Evolutionary conservation across 1,140 invertebrate genomes (phyloP).

Genomic region (Tetramorium simillimum): DNA sequence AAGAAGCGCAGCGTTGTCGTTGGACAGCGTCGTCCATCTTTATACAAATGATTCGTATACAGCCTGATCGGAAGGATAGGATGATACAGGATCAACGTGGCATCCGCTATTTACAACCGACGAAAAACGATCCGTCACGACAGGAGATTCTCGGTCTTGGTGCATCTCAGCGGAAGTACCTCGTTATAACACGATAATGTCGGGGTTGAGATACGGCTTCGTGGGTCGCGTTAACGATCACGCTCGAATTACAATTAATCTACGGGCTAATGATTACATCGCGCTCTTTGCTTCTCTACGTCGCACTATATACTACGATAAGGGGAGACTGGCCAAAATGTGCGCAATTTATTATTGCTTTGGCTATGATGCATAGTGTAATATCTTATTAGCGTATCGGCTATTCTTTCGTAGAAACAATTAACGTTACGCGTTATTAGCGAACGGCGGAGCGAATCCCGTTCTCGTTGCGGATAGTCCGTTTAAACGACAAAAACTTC

Average conservation of each 20-base stretch:
- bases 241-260: constrained; percentile 45
- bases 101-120: constrained; percentile 44
- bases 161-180: background rate
- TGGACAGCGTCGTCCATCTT: background rate
- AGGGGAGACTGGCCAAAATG: constrained; percentile 49
- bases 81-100: constrained; percentile 15
- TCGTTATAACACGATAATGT: constrained; percentile 22
- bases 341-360: constrained; percentile 59
- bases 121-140: constrained; percentile 1
- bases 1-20: background rate
- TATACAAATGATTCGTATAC: constrained; percentile 58
- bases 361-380: constrained; percentile 45
- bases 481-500: constrained; percentile 24
- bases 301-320: constrained; percentile 34
- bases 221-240: constrained; percentile 9
- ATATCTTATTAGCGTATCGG: constrained; percentile 33
- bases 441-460: background rate
- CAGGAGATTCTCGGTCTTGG: background rate
- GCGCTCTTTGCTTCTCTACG: constrained; percentile 36
- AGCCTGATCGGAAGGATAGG: constrained; percentile 11
- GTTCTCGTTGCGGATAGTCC: background rate
- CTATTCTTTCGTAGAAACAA: constrained; percentile 10
- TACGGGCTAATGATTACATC: constrained; percentile 51
- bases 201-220: background rate
- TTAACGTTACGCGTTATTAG: constrained; percentile 23